Conservation (phyloP, 2,888 invertebrate species). For the Agrotis exclamationis region DNA sequence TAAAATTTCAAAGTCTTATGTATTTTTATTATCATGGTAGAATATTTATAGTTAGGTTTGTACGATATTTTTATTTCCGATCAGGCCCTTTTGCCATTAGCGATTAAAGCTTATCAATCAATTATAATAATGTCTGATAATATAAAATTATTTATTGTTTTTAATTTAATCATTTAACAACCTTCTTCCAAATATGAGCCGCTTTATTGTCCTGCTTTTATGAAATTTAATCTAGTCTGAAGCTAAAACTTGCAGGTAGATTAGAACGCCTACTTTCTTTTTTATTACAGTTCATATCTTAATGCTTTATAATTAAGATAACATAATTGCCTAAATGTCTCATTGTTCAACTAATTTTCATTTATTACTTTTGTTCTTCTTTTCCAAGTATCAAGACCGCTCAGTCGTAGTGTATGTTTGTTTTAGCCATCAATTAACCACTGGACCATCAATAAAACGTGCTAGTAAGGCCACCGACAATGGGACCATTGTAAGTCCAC, state of each 20-base stretch:
- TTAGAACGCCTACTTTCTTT: background rate
- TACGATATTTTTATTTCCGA: slow-evolving; percentile 23
- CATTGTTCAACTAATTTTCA: background rate
- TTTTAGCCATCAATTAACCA: slow-evolving; percentile 82
- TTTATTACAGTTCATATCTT: background rate
- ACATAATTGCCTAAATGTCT: slow-evolving; percentile 1
- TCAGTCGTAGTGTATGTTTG: slow-evolving; percentile 64
- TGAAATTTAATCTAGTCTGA: slow-evolving; percentile 8
- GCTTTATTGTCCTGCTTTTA: background rate
- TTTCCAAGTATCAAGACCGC: slow-evolving; percentile 36
- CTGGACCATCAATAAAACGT: slow-evolving; percentile 74
- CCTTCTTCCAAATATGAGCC: background rate
- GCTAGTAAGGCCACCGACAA: slow-evolving; percentile 70
- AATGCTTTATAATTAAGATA: background rate
- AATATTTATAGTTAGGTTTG: slow-evolving; percentile 26
- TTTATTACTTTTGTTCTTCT: background rate
- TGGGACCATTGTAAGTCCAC: slow-evolving; percentile 69
- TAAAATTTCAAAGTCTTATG: slow-evolving; percentile 23
- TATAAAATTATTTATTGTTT: slow-evolving; percentile 8
- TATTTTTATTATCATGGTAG: slow-evolving; percentile 26
- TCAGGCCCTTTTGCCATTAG: background rate
- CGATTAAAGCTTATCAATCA: slow-evolving; percentile 14
- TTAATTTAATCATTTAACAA: background rate
- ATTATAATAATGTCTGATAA: background rate
- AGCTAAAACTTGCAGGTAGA: background rate